Base-by-base conservation (phyloP, 2,797 vertebrate genomes). In the Hydrolagus colliei region DNA sequence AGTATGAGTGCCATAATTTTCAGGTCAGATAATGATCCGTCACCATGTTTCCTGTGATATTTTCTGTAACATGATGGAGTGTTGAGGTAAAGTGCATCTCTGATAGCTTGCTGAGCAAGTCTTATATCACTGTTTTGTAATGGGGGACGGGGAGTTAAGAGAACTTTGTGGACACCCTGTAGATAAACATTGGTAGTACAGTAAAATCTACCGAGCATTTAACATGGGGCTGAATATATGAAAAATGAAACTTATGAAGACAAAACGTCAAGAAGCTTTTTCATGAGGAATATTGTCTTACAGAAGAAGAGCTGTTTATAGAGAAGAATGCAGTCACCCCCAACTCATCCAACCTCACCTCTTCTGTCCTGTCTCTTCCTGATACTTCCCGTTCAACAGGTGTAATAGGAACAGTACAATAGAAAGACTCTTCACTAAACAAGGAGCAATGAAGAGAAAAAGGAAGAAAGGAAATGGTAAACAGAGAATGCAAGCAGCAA, bases 381-480 rank as follows among this genome's bases (percentile, higher is more conserved):
- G 95, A 95, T 95, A 95, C 93, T 92, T 95, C 95, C 93, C 94
- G 95, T 93, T 94, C 96, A 94, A 96, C 93, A 93, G 96, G 96
- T 94, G 96, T 97, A 94, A 97, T 96, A 93, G 95, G 94, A 93
- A 96, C 92, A 91, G 94, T 96, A 94, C 94, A 96, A 95, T 94
- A 96, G 95, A 96, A 97, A 93, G 95, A 95, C 92, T 95, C 94
- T 93, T 96, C 94, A 96, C 95, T 96, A 88, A 89, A 91, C 91
- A 59, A 86, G 79, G 71, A 88, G 77, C 87, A 88, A 88, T 86
- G 90, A 89, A 88, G 88, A 91, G 90, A 91, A 89, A 91, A 80
- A 89, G 77, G 90, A 86, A 75, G 73, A 71, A 77, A 77, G 41
- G 75, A 86, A 61, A 80, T 77, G 62, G 14, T 80, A 61, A 75